phyloP scores from a whole-genome alignment of 2,888 invertebrate species.

The Philhelius pedissequus region DNA sequence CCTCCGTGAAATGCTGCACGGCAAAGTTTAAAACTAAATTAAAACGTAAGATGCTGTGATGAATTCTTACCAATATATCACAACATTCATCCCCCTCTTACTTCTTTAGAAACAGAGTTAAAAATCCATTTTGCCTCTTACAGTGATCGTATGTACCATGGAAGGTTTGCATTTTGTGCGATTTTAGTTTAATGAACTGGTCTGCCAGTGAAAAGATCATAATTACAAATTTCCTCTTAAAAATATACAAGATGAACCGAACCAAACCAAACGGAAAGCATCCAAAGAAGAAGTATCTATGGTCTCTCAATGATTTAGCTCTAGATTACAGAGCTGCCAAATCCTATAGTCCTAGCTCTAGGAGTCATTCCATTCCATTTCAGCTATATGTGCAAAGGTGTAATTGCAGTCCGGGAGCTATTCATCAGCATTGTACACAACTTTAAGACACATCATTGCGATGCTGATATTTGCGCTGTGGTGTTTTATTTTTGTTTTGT shows the following conservation, averaged over 20 bases:
- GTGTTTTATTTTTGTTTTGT: slow-evolving; percentile 24
- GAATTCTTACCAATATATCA: slow-evolving; percentile 67
- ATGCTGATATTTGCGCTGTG: slow-evolving; percentile 39
- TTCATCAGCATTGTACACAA: slow-evolving; percentile 68
- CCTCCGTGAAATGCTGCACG: slow-evolving; percentile 45
- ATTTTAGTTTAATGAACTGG: slow-evolving; percentile 66
- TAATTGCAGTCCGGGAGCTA: slow-evolving; percentile 68
- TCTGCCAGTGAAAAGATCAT: slow-evolving; percentile 66
- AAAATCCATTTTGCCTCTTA: slow-evolving; percentile 11
- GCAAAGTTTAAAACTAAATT: slow-evolving; percentile 68
- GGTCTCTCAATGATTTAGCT: slow-evolving; percentile 60
- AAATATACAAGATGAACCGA: slow-evolving; percentile 48
- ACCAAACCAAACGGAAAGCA: background rate
- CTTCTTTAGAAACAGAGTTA: background rate
- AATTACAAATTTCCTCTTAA: slow-evolving; percentile 65
- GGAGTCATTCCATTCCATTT: slow-evolving; percentile 1
- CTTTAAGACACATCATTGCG: slow-evolving; percentile 59
- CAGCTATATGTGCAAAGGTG: slow-evolving; percentile 53
- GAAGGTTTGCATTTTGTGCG: slow-evolving; percentile 23
- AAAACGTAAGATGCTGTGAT: slow-evolving; percentile 67
- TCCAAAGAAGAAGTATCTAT: slow-evolving; percentile 2
- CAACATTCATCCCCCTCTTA: slow-evolving; percentile 17
- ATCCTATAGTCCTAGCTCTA: slow-evolving; percentile 49
- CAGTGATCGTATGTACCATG: background rate
- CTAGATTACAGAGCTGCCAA: slow-evolving; percentile 68